Conservation (phyloP, 2,888 invertebrate species). For the Scaptomyza cyrtandrae region DNA sequence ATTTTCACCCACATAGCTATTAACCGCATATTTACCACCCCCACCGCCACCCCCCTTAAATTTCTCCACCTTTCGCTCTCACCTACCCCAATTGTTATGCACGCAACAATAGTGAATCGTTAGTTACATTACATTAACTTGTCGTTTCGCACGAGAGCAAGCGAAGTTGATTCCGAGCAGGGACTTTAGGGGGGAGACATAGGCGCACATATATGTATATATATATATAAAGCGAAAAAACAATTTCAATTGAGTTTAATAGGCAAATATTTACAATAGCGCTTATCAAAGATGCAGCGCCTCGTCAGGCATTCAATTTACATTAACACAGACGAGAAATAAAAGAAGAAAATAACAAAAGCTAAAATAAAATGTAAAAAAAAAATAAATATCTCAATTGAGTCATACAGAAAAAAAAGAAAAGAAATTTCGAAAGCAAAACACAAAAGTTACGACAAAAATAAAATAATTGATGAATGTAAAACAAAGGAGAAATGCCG, state of each 20-base stretch:
- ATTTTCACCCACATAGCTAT: constrained; percentile 1
- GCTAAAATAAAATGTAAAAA: constrained; percentile 2
- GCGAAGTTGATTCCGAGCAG: not conserved
- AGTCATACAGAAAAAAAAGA: constrained; percentile 23
- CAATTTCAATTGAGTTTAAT: constrained; percentile 64
- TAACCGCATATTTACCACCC: not conserved
- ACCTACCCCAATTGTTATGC: not conserved
- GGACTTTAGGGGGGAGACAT: not conserved
- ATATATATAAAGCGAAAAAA: constrained; percentile 33
- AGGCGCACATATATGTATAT: not conserved
- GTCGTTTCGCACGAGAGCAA: constrained; percentile 19
- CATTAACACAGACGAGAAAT: constrained; percentile 22
- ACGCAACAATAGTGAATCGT: not conserved
- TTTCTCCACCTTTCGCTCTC: not conserved
- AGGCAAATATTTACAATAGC: constrained; percentile 65
- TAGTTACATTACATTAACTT: constrained; percentile 52
- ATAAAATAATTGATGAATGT: constrained; percentile 23
- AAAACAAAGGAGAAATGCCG: no score
- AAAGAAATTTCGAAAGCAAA: constrained; percentile 43
- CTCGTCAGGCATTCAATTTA: constrained; percentile 54
- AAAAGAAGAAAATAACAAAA: constrained; percentile 11
- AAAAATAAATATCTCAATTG: constrained; percentile 18
- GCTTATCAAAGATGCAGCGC: constrained; percentile 45
- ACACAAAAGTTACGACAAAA: constrained; percentile 43
- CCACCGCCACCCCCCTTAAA: no score